phyloP scores from a whole-genome alignment of 2,888 invertebrate genomes.

The Clitarchus hookeri region DNA sequence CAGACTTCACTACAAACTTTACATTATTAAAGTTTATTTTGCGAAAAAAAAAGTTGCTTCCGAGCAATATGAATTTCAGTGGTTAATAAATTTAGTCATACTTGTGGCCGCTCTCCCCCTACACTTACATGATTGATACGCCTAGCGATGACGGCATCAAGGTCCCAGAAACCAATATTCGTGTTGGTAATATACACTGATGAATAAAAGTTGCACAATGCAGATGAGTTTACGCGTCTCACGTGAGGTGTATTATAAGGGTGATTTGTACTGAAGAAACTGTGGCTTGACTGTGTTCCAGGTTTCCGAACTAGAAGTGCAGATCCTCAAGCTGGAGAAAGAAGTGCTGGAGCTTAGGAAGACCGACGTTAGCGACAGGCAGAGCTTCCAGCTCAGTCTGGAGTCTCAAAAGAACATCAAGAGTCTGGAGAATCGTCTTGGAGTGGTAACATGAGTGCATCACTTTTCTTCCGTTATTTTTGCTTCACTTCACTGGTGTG shows the following conservation, averaged over 20 bases:
- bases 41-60: too few relatives aligned
- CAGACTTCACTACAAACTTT: too few relatives aligned
- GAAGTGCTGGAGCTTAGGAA: slow-evolving; percentile 54
- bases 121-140: too few relatives aligned
- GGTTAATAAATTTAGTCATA: too few relatives aligned
- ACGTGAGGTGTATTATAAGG: neutral
- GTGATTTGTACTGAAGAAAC: neutral
- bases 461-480: neutral
- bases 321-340: slow-evolving; percentile 51
- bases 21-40: too few relatives aligned
- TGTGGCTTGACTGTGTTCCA: slow-evolving; percentile 32
- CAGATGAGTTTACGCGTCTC: neutral
- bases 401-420: slow-evolving; percentile 61
- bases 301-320: slow-evolving; percentile 40
- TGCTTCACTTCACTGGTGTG: too few relatives aligned
- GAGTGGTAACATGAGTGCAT: slow-evolving; percentile 57
- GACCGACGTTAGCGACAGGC: slow-evolving; percentile 56
- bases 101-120: too few relatives aligned
- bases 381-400: slow-evolving; percentile 57
- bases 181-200: too few relatives aligned
- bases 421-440: slow-evolving; percentile 74
- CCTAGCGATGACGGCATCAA: too few relatives aligned
- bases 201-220: too few relatives aligned
- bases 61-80: too few relatives aligned
- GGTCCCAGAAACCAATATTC: too few relatives aligned